A percentile compares a stretch with the other conserved stretches of the same genome.
These are phyloP conservation scores for Oegoconia quadripuncta DNA, from an alignment of 2,888 invertebrate species.

Conservation along the genomic window DNA sequence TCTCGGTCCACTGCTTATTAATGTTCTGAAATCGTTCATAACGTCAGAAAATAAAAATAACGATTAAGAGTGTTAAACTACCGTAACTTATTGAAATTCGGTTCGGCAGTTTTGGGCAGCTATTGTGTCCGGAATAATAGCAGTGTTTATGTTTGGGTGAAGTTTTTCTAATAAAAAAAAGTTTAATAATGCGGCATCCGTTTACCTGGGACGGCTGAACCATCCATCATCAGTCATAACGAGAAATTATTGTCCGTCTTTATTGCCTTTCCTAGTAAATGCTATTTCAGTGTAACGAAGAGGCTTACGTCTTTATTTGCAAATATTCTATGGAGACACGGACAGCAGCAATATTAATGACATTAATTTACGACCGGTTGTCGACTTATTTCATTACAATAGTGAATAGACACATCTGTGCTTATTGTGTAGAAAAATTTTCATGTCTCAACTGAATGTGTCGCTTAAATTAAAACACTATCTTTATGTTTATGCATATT, in stretches of 20 bases:
- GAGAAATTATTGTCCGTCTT: constrained; percentile 59
- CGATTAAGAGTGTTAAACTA: constrained; percentile 74
- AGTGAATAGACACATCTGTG: constrained; percentile 35
- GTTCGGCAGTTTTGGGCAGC: constrained; percentile 54
- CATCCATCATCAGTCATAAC: constrained; percentile 71
- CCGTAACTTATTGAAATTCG: constrained; percentile 73
- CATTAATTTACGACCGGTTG: constrained; percentile 30
- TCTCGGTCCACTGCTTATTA: constrained; percentile 54
- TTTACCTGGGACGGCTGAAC: constrained; percentile 58
- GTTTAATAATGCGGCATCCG: constrained; percentile 48
- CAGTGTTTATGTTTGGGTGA: constrained; percentile 71
- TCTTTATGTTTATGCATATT: constrained; percentile 36
- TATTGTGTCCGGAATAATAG: constrained; percentile 65
- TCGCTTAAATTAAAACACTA: constrained; percentile 12
- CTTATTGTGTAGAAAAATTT: constrained; percentile 4
- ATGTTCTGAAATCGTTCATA: constrained; percentile 55
- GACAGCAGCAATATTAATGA: constrained; percentile 21
- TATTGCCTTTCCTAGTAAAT: constrained; percentile 55
- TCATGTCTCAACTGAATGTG: constrained; percentile 12
- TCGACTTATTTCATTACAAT: constrained; percentile 11
- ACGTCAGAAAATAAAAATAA: constrained; percentile 64
- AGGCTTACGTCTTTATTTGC: constrained; percentile 67
- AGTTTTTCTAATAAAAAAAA: constrained; percentile 44
- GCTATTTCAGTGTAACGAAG: constrained; percentile 37
- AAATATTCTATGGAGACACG: constrained; percentile 55